phyloP scores from a whole-genome alignment of 2,888 invertebrate species.

The Fabriciana adippe region DNA sequence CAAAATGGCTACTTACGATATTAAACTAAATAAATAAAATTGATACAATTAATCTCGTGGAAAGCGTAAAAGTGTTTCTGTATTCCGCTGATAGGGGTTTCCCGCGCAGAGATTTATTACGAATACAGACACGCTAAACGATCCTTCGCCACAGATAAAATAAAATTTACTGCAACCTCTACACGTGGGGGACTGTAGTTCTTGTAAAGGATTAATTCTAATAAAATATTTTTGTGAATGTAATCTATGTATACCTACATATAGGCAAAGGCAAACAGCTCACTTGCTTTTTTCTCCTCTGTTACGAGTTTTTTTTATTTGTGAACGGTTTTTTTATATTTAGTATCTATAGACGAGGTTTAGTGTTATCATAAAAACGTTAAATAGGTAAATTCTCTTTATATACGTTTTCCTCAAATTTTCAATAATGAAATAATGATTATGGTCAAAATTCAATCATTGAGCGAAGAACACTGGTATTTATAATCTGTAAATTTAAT shows the following conservation, averaged over 20 bases:
- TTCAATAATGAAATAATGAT: no score
- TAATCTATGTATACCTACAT: no score
- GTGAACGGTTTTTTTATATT: not conserved
- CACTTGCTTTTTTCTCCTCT: not conserved
- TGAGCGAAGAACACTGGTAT: no score
- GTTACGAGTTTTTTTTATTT: no score
- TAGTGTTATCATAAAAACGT: no score
- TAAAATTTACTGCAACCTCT: slow-evolving; percentile 36
- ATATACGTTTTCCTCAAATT: no score
- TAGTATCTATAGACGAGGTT: not conserved
- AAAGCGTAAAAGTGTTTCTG: slow-evolving; percentile 71
- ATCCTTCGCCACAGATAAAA: slow-evolving; percentile 43
- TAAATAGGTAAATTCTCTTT: no score
- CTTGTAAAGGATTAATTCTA: not conserved
- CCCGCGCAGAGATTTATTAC: slow-evolving; percentile 47
- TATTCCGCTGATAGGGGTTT: slow-evolving; percentile 56
- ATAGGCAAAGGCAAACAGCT: no score
- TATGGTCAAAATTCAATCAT: no score
- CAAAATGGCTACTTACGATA: slow-evolving; percentile 2
- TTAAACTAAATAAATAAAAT: slow-evolving; percentile 14
- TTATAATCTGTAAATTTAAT: no score
- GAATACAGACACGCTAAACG: slow-evolving; percentile 48
- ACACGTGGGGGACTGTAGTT: not conserved
- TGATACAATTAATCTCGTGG: slow-evolving; percentile 46
- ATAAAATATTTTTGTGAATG: not conserved